A percentile compares a stretch with the other conserved stretches of the same genome.
phyloP scores from a whole-genome alignment of 2,797 vertebrate genomes.

The Emydoidea blandingii region DNA sequence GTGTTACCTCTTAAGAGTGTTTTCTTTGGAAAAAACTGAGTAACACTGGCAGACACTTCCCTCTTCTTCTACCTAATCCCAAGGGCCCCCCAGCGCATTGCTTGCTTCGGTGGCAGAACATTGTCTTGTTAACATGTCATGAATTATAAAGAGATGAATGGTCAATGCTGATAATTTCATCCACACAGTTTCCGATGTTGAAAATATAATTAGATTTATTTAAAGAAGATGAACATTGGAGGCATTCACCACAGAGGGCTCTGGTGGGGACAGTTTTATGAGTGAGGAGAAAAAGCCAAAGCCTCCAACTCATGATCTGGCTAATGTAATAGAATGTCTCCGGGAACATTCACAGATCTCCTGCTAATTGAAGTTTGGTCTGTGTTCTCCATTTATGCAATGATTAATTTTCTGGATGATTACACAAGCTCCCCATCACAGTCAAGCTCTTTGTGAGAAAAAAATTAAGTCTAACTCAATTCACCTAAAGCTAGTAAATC shows the following conservation, averaged over 20 bases:
- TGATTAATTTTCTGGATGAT: constrained; percentile 15
- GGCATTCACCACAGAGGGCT: constrained; percentile 13
- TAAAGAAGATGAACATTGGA: constrained; percentile 43
- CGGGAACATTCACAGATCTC: constrained; percentile 32
- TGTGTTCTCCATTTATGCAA: constrained; percentile 44
- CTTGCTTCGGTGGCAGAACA: constrained; percentile 33
- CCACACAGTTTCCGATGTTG: constrained; percentile 40
- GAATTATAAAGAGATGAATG: constrained; percentile 39
- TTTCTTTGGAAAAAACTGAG: constrained; percentile 18
- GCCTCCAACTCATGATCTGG: background rate
- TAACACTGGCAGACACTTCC: constrained; percentile 45
- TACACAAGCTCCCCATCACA: background rate
- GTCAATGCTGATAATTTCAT: constrained; percentile 52
- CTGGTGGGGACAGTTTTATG: background rate
- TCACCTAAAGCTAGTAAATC: background rate
- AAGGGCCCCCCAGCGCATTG: background rate
- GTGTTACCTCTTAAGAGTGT: background rate
- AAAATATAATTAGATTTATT: constrained; percentile 58
- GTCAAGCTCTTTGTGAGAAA: background rate
- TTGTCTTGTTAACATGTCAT: constrained; percentile 5
- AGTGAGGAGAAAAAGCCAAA: constrained; percentile 32
- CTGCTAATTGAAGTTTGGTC: constrained; percentile 27
- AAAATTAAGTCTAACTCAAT: background rate
- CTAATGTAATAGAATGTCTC: constrained; percentile 53
- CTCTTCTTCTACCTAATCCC: background rate